Evolutionary conservation across 2,888 invertebrate species (phyloP).

Genomic region (Argyresthia goedartella): DNA sequence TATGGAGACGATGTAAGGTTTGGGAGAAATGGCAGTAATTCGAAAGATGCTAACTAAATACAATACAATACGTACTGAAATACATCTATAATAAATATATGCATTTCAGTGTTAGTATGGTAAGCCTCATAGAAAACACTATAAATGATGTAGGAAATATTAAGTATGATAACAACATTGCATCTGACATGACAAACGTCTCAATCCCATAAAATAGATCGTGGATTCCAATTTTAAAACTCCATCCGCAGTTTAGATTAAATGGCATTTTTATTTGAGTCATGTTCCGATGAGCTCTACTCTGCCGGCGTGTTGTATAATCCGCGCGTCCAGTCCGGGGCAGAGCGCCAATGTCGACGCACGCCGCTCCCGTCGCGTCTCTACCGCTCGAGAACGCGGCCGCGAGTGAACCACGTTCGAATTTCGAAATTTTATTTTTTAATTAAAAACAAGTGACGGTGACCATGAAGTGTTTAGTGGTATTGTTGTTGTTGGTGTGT

Average conservation of each 20-base stretch:
- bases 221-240: not conserved
- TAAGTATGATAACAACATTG: too few species aligned
- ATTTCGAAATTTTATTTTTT: conserved; percentile 29
- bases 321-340: conserved; percentile 37
- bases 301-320: conserved; percentile 13
- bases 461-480: conserved; percentile 59
- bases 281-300: not conserved
- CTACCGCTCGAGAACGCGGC: conserved; percentile 34
- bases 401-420: conserved; percentile 44
- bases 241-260: not conserved
- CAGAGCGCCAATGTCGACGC: conserved; percentile 55
- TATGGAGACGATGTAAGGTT: too few species aligned
- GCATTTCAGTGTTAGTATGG: too few species aligned
- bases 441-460: conserved; percentile 17
- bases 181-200: too few species aligned
- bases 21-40: too few species aligned
- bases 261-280: conserved; percentile 4
- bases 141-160: too few species aligned
- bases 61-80: too few species aligned
- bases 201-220: not conserved
- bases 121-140: too few species aligned
- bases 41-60: too few species aligned
- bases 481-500: conserved; percentile 37
- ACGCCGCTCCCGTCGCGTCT: conserved; percentile 34
- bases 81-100: too few species aligned